phyloP scores from a whole-genome alignment of 2,797 vertebrate genomes.

The Rhinella marina region DNA sequence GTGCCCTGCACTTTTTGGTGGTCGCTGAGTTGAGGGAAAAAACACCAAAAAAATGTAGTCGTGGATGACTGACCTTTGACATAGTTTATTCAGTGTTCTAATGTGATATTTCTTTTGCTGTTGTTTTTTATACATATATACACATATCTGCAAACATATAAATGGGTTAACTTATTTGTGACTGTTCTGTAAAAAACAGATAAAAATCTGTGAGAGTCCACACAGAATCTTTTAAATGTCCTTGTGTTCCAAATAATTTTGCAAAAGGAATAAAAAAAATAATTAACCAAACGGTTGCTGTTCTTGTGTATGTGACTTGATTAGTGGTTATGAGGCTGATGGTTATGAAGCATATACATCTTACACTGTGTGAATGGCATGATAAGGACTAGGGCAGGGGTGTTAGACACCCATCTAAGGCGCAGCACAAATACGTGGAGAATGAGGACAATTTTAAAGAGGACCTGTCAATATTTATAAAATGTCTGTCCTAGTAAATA shows the following conservation, averaged over 20 bases:
- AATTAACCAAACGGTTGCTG: neutral
- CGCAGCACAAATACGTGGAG: no score
- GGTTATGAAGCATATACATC: no score
- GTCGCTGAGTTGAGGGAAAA: slow-evolving; percentile 33
- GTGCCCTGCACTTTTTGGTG: slow-evolving; percentile 29
- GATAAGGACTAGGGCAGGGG: no score
- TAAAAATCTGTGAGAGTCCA: slow-evolving; percentile 54
- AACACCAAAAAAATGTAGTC: slow-evolving; percentile 52
- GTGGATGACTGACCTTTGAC: slow-evolving; percentile 61
- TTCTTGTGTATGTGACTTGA: neutral
- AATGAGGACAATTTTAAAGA: no score
- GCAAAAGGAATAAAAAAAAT: slow-evolving; percentile 61
- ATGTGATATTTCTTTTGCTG: slow-evolving; percentile 62
- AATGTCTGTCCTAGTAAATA: no score
- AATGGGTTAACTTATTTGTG: slow-evolving; percentile 62
- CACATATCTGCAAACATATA: slow-evolving; percentile 59
- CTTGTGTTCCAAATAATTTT: slow-evolving; percentile 63
- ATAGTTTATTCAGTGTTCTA: slow-evolving; percentile 62
- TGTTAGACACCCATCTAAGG: no score
- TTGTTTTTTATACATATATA: slow-evolving; percentile 63
- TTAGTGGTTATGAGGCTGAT: no score
- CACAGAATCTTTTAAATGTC: slow-evolving; percentile 60
- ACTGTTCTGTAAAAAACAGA: slow-evolving; percentile 59
- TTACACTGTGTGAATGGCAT: no score
- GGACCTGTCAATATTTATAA: no score